Conservation (phyloP, 1,140 invertebrate genomes). For the Sycobia sp. region DNA sequence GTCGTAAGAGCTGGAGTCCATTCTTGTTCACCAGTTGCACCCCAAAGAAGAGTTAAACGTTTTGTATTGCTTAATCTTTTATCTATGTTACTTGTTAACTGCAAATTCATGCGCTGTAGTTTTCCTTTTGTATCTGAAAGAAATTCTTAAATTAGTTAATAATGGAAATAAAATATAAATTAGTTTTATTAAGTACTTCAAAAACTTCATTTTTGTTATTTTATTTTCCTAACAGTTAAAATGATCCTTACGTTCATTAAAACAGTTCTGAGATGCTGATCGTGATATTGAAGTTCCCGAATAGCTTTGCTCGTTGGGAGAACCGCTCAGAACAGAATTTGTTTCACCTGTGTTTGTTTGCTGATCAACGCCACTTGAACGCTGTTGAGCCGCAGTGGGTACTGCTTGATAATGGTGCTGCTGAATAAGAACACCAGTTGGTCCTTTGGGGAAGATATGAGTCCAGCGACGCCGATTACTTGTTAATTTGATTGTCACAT, state of each 20-base stretch:
- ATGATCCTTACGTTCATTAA: constrained; percentile 58
- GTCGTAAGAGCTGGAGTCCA: constrained; percentile 94
- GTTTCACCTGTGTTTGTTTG: constrained; percentile 33
- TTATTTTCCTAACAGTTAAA: no score
- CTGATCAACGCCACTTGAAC: constrained; percentile 40
- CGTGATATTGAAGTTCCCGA: constrained; percentile 43
- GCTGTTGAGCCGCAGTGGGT: constrained; percentile 63
- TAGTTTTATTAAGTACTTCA: no score
- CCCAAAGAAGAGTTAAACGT: constrained; percentile 81
- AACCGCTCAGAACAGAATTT: constrained; percentile 42
- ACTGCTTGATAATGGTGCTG: constrained; percentile 91
- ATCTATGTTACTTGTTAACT: constrained; percentile 40
- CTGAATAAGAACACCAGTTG: constrained; percentile 86
- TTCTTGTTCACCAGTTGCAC: constrained; percentile 89
- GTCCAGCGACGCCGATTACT: constrained; percentile 97
- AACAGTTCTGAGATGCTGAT: constrained; percentile 56
- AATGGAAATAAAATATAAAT: no score
- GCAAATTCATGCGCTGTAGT: constrained; percentile 41
- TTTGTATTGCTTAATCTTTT: constrained; percentile 57
- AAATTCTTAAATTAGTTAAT: constrained; percentile 1
- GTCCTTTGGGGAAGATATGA: constrained; percentile 97
- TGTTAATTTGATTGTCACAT: constrained; percentile 95
- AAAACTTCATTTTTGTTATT: no score
- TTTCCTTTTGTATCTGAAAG: constrained; percentile 49
- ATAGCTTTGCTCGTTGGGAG: constrained; percentile 41